A percentile compares a stretch with the other conserved stretches of the same genome.
These are phyloP conservation scores for Galaxias olidus DNA, from an alignment of 2,797 vertebrate species.

Conservation along the genomic window DNA sequence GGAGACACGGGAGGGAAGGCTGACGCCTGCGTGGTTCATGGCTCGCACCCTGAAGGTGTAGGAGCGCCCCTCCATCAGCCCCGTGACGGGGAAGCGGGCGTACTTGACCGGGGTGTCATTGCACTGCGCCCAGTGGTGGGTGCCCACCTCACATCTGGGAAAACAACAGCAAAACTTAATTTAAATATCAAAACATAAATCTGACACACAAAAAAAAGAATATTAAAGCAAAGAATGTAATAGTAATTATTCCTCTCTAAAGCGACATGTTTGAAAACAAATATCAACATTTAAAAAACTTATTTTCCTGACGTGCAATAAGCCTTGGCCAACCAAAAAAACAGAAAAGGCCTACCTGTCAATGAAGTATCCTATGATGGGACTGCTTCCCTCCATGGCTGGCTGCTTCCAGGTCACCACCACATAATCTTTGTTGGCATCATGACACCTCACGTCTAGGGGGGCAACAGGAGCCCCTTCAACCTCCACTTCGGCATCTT, in stretches of 20 bases:
- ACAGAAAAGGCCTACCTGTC: slow-evolving; percentile 79
- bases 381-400: slow-evolving; percentile 89
- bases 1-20: slow-evolving; percentile 87
- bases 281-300: neutral
- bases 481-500: slow-evolving; percentile 92
- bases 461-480: slow-evolving; percentile 90
- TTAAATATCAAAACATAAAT: neutral
- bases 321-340: neutral
- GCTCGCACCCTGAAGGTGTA: slow-evolving; percentile 93
- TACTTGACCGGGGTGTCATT: slow-evolving; percentile 95
- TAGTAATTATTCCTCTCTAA: too few relatives aligned
- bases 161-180: neutral
- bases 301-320: too few relatives aligned
- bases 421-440: slow-evolving; percentile 98
- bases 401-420: slow-evolving; percentile 98
- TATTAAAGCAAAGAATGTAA: too few relatives aligned
- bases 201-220: neutral
- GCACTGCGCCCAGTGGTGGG: slow-evolving; percentile 92
- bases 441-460: slow-evolving; percentile 88
- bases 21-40: slow-evolving; percentile 86
- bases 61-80: slow-evolving; percentile 91
- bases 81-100: slow-evolving; percentile 96
- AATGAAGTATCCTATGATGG: slow-evolving; percentile 93
- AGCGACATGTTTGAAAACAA: too few relatives aligned
- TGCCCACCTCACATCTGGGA: slow-evolving; percentile 90